Evolutionary conservation across 1,140 invertebrate genomes (phyloP).

Genomic region (Rhopalosiphum padi): DNA sequence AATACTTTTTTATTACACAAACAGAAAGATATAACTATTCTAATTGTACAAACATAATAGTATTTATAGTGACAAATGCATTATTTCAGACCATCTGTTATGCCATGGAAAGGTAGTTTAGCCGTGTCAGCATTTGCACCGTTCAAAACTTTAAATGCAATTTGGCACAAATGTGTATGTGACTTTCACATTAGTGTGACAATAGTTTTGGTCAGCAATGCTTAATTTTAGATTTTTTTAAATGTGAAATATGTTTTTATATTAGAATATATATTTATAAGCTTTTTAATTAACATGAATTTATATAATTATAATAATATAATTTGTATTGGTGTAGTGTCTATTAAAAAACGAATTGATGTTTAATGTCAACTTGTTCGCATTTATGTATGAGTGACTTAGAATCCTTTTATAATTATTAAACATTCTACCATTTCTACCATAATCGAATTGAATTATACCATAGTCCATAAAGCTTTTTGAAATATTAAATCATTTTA

Average conservation of each 20-base stretch:
- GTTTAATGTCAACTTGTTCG: background rate
- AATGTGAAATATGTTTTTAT: background rate
- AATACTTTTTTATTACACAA: conserved; percentile 20
- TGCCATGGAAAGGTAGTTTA: background rate
- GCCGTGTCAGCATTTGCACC: conserved; percentile 31
- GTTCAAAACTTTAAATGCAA: conserved; percentile 26
- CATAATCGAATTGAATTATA: background rate
- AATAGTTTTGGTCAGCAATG: background rate
- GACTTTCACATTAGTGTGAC: background rate
- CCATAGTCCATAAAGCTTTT: background rate
- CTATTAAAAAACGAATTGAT: background rate
- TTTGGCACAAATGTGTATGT: background rate
- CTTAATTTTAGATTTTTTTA: background rate
- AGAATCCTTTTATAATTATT: background rate
- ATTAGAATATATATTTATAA: background rate
- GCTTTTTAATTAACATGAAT: background rate
- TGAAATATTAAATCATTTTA: background rate
- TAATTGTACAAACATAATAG: conserved; percentile 38
- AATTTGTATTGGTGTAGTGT: background rate
- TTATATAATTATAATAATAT: too few relatives aligned
- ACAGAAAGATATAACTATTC: conserved; percentile 25
- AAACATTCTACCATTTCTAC: too few relatives aligned
- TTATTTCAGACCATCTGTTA: conserved; percentile 41
- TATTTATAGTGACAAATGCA: conserved; percentile 47
- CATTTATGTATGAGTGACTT: background rate